A percentile compares a stretch with the other conserved stretches of the same genome.
Conservation (phyloP, 2,888 invertebrate genomes). For the Clanis bilineata region DNA sequence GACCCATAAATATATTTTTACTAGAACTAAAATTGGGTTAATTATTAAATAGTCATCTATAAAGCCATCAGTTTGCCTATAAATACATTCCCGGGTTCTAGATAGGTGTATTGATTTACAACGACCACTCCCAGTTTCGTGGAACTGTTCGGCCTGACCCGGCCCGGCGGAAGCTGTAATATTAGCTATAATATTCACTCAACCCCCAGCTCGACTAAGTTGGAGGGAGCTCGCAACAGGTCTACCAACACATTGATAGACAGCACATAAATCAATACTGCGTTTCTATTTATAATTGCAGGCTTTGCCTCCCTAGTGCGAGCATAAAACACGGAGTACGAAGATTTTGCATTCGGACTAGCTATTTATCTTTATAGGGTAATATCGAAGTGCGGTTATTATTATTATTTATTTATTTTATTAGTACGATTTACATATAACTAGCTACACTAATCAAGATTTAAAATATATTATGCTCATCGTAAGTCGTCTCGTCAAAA, state of each 20-base stretch:
- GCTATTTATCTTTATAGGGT: too few relatives aligned
- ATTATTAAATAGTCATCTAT: neutral
- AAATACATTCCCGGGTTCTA: neutral
- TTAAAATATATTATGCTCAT: too few relatives aligned
- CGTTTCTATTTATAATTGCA: constrained; percentile 14
- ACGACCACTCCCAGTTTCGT: neutral
- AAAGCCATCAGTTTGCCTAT: neutral
- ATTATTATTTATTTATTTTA: too few relatives aligned
- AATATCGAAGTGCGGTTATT: too few relatives aligned
- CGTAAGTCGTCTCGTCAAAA: too few relatives aligned
- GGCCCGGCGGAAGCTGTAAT: neutral
- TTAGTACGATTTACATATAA: too few relatives aligned
- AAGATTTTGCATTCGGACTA: neutral
- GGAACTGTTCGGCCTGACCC: neutral
- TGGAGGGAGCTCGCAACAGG: neutral
- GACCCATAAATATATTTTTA: neutral
- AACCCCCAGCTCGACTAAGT: neutral
- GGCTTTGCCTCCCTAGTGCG: neutral
- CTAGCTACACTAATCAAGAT: too few relatives aligned
- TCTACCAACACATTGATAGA: neutral
- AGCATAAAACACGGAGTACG: constrained; percentile 1
- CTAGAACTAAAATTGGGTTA: neutral
- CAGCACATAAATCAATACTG: constrained; percentile 8
- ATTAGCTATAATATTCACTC: neutral
- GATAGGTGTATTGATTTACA: constrained; percentile 8